These are phyloP conservation scores for Stichopus horrens DNA, from an alignment of 53 echinoderm and acorn worm species.

Conservation along the genomic window DNA sequence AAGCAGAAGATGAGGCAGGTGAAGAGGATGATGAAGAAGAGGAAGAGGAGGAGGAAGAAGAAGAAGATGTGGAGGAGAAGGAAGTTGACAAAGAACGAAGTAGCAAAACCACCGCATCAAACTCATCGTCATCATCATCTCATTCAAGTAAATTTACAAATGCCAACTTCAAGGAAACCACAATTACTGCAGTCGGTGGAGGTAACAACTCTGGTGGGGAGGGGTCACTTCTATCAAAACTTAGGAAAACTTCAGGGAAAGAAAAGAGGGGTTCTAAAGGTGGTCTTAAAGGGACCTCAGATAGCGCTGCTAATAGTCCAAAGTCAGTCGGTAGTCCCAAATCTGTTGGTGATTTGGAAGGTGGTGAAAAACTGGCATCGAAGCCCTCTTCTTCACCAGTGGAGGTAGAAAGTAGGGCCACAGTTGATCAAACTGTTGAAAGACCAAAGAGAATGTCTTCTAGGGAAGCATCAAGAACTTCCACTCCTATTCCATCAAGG, in stretches of 20 bases:
- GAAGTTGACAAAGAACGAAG: constrained; percentile 44
- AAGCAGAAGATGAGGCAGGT: constrained; percentile 32
- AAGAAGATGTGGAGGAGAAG: constrained; percentile 63
- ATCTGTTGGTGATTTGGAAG: constrained; percentile 3
- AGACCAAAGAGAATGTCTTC: constrained; percentile 69
- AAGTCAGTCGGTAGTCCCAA: constrained; percentile 30
- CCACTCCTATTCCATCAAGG: constrained; percentile 41
- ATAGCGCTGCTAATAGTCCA: constrained; percentile 37
- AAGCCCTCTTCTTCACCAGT: constrained; percentile 22
- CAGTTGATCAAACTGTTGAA: neutral
- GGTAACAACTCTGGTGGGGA: constrained; percentile 40
- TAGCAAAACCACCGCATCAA: constrained; percentile 17
- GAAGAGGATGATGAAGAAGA: constrained; percentile 45
- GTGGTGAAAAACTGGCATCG: neutral
- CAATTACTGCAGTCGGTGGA: constrained; percentile 61
- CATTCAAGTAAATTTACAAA: constrained; percentile 93
- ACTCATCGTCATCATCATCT: constrained; percentile 46
- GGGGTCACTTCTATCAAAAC: constrained; percentile 78
- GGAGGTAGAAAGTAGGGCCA: constrained; percentile 12
- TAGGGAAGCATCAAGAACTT: constrained; percentile 59
- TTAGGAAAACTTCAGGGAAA: constrained; percentile 57
- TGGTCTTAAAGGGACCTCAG: neutral
- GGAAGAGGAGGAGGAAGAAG: constrained; percentile 53
- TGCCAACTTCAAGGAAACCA: constrained; percentile 96
- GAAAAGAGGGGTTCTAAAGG: constrained; percentile 28